Conservation (phyloP, 2,888 invertebrate species). For the Agrochola macilenta region DNA sequence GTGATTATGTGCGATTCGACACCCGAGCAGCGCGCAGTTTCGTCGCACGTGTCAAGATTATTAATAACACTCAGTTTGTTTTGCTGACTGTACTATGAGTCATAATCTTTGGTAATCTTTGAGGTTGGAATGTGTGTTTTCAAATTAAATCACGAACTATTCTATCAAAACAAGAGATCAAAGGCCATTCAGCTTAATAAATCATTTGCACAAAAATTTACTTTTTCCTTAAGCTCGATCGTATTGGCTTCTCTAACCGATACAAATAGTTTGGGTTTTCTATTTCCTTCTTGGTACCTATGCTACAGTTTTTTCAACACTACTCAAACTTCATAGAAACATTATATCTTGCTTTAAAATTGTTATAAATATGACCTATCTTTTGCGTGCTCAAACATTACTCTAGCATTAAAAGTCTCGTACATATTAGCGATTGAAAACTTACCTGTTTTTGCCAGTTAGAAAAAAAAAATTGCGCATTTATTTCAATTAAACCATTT, state of each 20-base stretch:
- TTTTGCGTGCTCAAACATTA: too few species aligned
- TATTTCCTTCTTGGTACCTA: too few species aligned
- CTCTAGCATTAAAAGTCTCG: too few species aligned
- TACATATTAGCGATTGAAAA: too few species aligned
- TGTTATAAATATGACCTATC: too few species aligned
- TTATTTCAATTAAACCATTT: neutral
- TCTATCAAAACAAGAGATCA: neutral
- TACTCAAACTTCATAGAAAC: too few species aligned
- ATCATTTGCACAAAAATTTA: neutral
- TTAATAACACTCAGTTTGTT: conserved; percentile 36
- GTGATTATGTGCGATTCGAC: conserved; percentile 52
- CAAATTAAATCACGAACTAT: neutral
- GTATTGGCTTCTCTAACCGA: too few species aligned
- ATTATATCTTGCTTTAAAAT: too few species aligned
- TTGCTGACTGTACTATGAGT: conserved; percentile 41
- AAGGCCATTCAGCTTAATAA: neutral
- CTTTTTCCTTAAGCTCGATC: too few species aligned
- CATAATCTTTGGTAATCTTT: conserved; percentile 18
- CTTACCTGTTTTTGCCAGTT: too few species aligned
- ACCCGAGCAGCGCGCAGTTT: conserved; percentile 22
- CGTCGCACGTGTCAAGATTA: conserved; percentile 51
- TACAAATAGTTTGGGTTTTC: too few species aligned
- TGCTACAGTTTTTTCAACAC: too few species aligned
- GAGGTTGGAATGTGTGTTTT: conserved; percentile 12
- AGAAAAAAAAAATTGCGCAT: neutral